Base-by-base conservation (phyloP, 2,113 vertebrate species). In the Tenebrosternarchus preto region DNA sequence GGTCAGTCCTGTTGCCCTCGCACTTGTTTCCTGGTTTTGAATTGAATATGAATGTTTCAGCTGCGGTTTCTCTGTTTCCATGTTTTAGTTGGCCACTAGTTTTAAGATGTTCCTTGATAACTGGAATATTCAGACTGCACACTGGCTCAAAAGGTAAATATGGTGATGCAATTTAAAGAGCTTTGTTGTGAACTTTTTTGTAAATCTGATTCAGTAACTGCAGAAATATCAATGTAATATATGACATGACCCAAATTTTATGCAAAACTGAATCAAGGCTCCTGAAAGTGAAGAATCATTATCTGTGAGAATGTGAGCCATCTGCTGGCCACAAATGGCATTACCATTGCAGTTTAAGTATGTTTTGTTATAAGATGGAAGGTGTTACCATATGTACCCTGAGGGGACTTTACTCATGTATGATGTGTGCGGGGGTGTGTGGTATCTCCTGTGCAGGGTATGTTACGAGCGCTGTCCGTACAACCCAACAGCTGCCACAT, bases 21-120 rank as follows among this genome's bases (percentile, higher is more conserved):
- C 25, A 0, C 33, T 50, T 50, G 43, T 27, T 27, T 2, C 5
- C 17, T 43, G 68, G 59, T 61, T 33, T 0, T 0, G 61, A 80
- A 72, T 43, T 0, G 64, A 33, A 72, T 8, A 9, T 60, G 29
- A 67, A 29, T 27, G 46, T 20, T 53, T 85, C 56, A 82, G 83
- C 84, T 83, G 71, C 7, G 12, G 6, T 50, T 75, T 50, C 83
- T 20, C 50, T 90, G 87, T 76, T 61, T 85, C 86, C 69, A n/a
- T 64, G 69, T 93, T 91, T 50, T 93, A 98, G 96, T 93, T 94
- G 87, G 96, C 96, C 61, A 98, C 96, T 79, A 98, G 96, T 90
- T 98, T 98, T 92, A 98, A 98, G 90, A 94, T 97, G 90, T 98
- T 97, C 90, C 94, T 98, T 24, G 96, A 98, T 91, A 98, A 98